Evolutionary conservation across 1,140 invertebrate species (phyloP), one percentile per base, ranked within the genome.

Genomic region (Acromyrmex charruanus): DNA sequence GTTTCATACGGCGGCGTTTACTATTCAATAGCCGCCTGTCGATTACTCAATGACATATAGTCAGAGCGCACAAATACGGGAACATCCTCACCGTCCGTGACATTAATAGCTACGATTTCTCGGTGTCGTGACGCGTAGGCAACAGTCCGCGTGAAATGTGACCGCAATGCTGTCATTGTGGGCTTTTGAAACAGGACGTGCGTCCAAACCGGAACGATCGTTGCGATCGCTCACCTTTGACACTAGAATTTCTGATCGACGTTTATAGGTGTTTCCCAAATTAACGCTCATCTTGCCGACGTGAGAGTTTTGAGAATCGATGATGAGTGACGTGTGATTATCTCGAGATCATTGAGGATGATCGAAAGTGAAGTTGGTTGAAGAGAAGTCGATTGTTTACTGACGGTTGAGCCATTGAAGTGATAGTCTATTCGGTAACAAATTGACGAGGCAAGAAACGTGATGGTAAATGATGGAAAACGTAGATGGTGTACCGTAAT

Each of bases 41-140:
- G 89, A 90, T 90, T 90, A 87, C 88, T 81, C 82, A 71, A 85
- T 81, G 82, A 87, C 61, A 74, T 85, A 87, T 82, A 66, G 86
- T 89, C 79, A 74, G 66, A 21, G 71, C 51, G 49, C 87, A 88
- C 86, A 77, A 90, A 89, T 91, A 88, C 82, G 71, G 63, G 51
- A 80, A 87, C 79, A 51, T 87, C 65, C 55, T 63, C 35, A 25
- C 58, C 14, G n/a, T 80, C 51, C 49, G 59, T 81, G 84, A 65
- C 87, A 89, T 90, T 91, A 90, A 92, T 86, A 87, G 77, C 81
- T 49, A 59, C 55, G 91, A 91, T 91, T 88, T 88, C 81, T 91
- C 87, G 85, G 25, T 66, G 71, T 55, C 80, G 80, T 59, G 71
- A 74, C 63, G 82, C 89, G 82, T 86, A 90, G 81, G 77, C 77